Evolutionary conservation across 2,888 invertebrate species (phyloP).

Genomic region (Scaptodrosophila latifasciaeformis): DNA sequence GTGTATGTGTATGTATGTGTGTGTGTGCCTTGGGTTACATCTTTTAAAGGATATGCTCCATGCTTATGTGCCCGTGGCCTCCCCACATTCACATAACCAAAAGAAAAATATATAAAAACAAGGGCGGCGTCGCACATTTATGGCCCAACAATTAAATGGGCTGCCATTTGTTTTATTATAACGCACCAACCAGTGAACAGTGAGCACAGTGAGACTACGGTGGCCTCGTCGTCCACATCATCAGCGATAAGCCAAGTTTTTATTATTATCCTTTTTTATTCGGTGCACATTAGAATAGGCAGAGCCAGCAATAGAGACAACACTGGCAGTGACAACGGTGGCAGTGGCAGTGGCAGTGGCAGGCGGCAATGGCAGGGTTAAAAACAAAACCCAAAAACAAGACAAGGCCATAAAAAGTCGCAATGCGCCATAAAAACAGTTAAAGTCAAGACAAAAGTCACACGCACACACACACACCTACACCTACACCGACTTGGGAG

Average conservation of each 20-base stretch:
- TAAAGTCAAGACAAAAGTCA: conserved; percentile 66
- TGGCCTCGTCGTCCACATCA: conserved; percentile 46
- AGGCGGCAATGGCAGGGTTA: neutral
- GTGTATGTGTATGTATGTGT: too few relatives aligned
- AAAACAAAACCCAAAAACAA: conserved; percentile 36
- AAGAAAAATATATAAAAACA: too few relatives aligned
- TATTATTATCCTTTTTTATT: conserved; percentile 64
- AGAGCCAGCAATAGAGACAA: too few relatives aligned
- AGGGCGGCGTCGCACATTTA: conserved; percentile 61
- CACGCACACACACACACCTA: conserved; percentile 13
- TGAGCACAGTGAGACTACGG: conserved; percentile 5
- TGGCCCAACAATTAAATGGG: conserved; percentile 71
- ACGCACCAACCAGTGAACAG: too few relatives aligned
- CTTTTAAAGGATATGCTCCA: conserved; percentile 34
- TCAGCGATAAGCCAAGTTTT: conserved; percentile 60
- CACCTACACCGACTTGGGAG: conserved; percentile 20
- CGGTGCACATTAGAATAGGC: conserved; percentile 63
- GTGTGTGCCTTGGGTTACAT: conserved; percentile 40
- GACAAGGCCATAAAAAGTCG: conserved; percentile 69
- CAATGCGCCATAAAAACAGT: conserved; percentile 68
- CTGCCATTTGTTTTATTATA: conserved; percentile 72
- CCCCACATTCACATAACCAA: too few relatives aligned
- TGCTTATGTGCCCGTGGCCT: neutral
- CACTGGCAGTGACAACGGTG: too few relatives aligned
- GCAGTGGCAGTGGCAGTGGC: too few relatives aligned